Conservation (phyloP, 2,888 invertebrate species). For the Pardosa pseudoannulata region DNA sequence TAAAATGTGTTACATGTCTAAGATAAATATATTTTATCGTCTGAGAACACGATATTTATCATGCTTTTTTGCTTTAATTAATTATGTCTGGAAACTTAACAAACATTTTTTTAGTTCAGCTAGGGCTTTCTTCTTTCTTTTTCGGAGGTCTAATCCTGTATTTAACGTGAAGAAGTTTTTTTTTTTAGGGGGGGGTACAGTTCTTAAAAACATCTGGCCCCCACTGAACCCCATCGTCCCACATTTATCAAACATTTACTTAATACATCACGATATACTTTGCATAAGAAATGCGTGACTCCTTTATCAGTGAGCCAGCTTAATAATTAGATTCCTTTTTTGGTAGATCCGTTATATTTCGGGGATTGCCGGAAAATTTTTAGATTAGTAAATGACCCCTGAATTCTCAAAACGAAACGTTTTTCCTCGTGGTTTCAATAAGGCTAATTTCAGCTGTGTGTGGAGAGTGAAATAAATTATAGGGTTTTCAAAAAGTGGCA, state of each 20-base stretch:
- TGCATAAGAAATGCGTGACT: constrained; percentile 12
- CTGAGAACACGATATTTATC: not conserved
- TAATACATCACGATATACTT: constrained; percentile 10
- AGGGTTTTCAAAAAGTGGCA: not conserved
- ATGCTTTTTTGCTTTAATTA: not conserved
- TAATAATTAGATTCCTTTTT: not conserved
- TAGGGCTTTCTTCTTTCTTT: not conserved
- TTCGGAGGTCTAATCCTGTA: not conserved
- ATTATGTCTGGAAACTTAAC: not conserved
- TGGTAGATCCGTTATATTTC: not conserved
- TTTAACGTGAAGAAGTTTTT: not conserved
- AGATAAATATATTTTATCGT: too few species aligned
- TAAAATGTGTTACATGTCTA: too few species aligned
- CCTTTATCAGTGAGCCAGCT: not conserved
- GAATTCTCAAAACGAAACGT: not conserved
- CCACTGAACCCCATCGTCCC: not conserved
- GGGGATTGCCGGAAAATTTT: not conserved
- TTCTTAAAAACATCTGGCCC: not conserved
- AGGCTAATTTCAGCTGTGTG: not conserved
- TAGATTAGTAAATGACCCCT: not conserved
- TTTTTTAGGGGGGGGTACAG: too few species aligned
- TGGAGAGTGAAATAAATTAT: not conserved
- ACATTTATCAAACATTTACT: constrained; percentile 10
- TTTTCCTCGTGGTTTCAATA: not conserved
- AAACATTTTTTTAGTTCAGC: not conserved